Percentiles rank a stretch among this genome's conserved stretches.
Conservation (phyloP, 1,140 invertebrate genomes). For the Drosophila sproati region DNA sequence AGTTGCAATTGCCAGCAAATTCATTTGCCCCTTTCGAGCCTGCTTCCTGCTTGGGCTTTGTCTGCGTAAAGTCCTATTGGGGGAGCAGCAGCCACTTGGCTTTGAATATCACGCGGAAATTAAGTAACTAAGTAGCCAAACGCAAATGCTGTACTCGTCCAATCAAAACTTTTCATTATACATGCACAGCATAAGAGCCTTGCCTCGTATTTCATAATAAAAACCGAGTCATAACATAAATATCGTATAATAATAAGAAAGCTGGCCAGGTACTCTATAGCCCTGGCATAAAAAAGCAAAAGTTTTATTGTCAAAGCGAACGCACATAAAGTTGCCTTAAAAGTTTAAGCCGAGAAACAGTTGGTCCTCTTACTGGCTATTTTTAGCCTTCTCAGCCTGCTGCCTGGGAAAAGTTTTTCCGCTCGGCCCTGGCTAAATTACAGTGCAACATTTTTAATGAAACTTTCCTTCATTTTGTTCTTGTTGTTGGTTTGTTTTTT, state of each 20-base stretch:
- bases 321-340: conserved; percentile 80
- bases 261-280: conserved; percentile 16
- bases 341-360: conserved; percentile 57
- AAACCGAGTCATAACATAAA: conserved; percentile 61
- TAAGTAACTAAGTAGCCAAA: conserved; percentile 78
- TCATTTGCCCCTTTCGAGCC: neutral
- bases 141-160: conserved; percentile 35
- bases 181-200: conserved; percentile 33
- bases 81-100: conserved; percentile 25
- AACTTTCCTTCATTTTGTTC: conserved; percentile 55
- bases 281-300: conserved; percentile 56
- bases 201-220: conserved; percentile 67
- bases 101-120: conserved; percentile 73
- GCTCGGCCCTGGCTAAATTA: conserved; percentile 62
- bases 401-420: conserved; percentile 43
- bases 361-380: conserved; percentile 26
- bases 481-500: too few species aligned
- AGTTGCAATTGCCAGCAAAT: conserved; percentile 16
- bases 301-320: conserved; percentile 74
- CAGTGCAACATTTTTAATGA: conserved; percentile 82
- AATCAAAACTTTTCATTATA: conserved; percentile 80
- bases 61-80: conserved; percentile 21
- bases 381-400: conserved; percentile 29
- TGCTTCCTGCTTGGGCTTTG: conserved; percentile 28
- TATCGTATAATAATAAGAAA: conserved; percentile 45